phyloP scores from a whole-genome alignment of 1,140 invertebrate genomes.

The Teleopsis dalmanni region DNA sequence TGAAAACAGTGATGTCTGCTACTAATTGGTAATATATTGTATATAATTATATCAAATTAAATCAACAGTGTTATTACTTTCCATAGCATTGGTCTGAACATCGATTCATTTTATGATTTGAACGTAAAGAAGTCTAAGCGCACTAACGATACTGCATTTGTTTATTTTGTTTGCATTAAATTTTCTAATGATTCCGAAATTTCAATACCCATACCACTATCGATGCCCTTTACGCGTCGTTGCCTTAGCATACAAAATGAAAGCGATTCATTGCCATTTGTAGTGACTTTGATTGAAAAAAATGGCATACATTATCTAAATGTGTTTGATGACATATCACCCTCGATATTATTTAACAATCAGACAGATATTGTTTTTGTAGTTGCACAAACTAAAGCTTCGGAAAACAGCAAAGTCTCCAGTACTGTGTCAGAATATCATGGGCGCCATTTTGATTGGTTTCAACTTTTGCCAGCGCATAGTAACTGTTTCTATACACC shows the following conservation, averaged over 20 bases:
- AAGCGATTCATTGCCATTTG: conserved; percentile 27
- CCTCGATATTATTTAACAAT: conserved; percentile 31
- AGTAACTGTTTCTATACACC: conserved; percentile 38
- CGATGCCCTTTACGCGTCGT: conserved; percentile 28
- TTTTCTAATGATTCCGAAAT: conserved; percentile 14
- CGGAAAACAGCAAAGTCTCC: conserved; percentile 33
- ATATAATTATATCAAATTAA: neutral
- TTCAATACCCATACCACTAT: conserved; percentile 33
- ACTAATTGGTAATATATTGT: conserved; percentile 14
- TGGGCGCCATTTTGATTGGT: conserved; percentile 37
- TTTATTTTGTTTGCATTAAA: conserved; percentile 31
- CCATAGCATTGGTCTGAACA: conserved; percentile 19
- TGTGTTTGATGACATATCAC: conserved; percentile 28
- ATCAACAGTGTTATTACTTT: neutral
- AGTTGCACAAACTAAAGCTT: conserved; percentile 35
- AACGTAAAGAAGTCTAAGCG: conserved; percentile 23
- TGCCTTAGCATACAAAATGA: conserved; percentile 35
- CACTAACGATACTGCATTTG: conserved; percentile 31
- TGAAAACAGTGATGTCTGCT: neutral
- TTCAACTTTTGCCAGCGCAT: conserved; percentile 24
- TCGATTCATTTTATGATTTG: conserved; percentile 31
- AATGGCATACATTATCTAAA: conserved; percentile 31
- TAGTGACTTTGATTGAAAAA: conserved; percentile 32
- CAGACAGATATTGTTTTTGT: conserved; percentile 33
- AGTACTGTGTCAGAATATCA: conserved; percentile 29